Base-by-base conservation (phyloP, 2,888 invertebrate species). In the Cerceris ruficornis region DNA sequence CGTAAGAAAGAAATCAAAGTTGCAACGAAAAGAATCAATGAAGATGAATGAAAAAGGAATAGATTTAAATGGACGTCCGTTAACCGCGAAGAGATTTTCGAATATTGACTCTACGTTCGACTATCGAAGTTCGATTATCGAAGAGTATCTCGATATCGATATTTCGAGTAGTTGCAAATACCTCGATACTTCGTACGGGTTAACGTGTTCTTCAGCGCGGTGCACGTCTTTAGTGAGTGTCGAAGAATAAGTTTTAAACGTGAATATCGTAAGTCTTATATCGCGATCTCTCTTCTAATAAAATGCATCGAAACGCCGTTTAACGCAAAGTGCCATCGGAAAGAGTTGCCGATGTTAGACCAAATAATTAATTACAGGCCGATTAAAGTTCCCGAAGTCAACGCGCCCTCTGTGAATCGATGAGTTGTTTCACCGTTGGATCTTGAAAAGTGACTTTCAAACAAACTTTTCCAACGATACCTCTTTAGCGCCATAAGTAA, bases 331-430 rank as follows among this genome's bases (percentile, higher is more conserved):
- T 55, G 15, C 54, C 28, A 54, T 60, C 17, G 54, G 60, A 50
- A 69, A 72, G 75, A 76, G 71, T 78, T 75, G 65, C 78, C 66
- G 54, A 74, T 80, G 69, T 62, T 73, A 55, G 75, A 78, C 61
- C 77, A 72, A 57, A 46, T 64, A 50, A 28, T 28, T 74, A 1
- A 13, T 69, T 49, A 52, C 72, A 76, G 69, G 62, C 68, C 60
- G 69, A 54, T 69, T 41, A 17, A 55, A n/a, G 7, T 49, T 60
- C 39, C 9, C 41, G 28, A 65, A 59, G 50, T 28, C 13, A 59
- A 57, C 13, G n/a, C 5, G 55, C 14, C 8, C 7, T 17, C 39
- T 46, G 14, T 17, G 11, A 15, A 39, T 55, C 0, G 9, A 62
- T 46, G 11, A 11, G 2, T 11, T 46, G 8, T 6, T 46, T 46